Conservation (phyloP, 1,140 invertebrate species). For the Pygmarrhopalites habei region DNA sequence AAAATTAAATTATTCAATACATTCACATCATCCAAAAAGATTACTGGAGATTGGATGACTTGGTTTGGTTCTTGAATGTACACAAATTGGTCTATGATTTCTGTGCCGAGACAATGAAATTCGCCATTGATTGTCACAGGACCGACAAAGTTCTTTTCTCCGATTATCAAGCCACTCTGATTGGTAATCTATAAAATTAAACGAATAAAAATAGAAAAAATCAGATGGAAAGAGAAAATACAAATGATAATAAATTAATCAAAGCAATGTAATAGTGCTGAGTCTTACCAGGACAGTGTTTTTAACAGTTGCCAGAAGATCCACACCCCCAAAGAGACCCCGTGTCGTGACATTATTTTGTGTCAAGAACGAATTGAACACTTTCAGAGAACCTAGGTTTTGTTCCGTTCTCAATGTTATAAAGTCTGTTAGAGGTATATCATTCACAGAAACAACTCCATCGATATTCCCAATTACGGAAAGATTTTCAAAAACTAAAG, state of each 20-base stretch:
- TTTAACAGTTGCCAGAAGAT: conserved; percentile 11
- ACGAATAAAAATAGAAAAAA: conserved; percentile 1
- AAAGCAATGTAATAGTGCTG: background rate
- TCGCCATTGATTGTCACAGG: background rate
- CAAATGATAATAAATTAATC: background rate
- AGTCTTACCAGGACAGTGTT: conserved; percentile 22
- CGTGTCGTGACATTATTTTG: conserved; percentile 4
- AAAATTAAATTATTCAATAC: background rate
- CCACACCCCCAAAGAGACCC: conserved; percentile 4
- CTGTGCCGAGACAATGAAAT: conserved; percentile 3
- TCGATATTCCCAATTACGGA: conserved; percentile 1
- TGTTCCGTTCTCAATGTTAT: conserved; percentile 3
- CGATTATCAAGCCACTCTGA: background rate
- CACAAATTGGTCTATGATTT: background rate
- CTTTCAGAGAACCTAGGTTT: conserved; percentile 2
- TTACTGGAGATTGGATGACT: background rate
- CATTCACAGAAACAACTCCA: conserved; percentile 15
- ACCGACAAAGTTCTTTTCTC: background rate
- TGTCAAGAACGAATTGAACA: background rate
- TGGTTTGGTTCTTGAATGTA: conserved; percentile 3
- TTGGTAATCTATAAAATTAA: background rate
- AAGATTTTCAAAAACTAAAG: conserved; percentile 12
- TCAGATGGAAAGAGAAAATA: background rate
- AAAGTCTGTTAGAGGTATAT: conserved; percentile 9
- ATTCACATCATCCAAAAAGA: background rate